Evolutionary conservation across 2,113 vertebrate genomes (phyloP).

Genomic region (Psilopogon haemacephalus): DNA sequence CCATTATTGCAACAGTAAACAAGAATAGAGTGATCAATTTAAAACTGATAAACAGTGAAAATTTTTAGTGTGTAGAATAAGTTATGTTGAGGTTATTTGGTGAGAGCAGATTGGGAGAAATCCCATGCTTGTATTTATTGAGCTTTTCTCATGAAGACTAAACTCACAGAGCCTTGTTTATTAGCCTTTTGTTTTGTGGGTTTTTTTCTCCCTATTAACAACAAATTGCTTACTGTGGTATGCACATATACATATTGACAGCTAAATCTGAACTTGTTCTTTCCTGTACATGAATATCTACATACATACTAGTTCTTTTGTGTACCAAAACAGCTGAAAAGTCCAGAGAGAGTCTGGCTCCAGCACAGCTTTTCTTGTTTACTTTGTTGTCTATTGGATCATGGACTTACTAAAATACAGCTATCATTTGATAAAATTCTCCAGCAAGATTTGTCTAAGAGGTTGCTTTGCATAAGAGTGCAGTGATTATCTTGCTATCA

Average conservation of each 20-base stretch:
- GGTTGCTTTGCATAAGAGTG: not conserved
- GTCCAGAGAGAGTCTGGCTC: not conserved
- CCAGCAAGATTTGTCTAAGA: not conserved
- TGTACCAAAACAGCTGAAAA: not conserved
- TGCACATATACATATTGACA: not conserved
- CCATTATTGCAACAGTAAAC: slow-evolving; percentile 2
- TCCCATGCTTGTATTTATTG: not conserved
- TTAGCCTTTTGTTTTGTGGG: not conserved
- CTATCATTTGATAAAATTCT: not conserved
- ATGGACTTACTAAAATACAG: not conserved
- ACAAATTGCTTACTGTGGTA: not conserved
- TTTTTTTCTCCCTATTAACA: not conserved
- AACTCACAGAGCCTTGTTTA: not conserved
- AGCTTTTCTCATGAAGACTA: slow-evolving; percentile 27
- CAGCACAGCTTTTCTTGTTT: not conserved
- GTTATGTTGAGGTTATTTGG: slow-evolving; percentile 1
- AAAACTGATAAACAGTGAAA: slow-evolving; percentile 28
- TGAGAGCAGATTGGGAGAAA: slow-evolving; percentile 2
- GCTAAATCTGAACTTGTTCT: not conserved
- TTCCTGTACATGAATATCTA: not conserved
- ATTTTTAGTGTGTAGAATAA: slow-evolving; percentile 5
- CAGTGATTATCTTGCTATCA: not conserved
- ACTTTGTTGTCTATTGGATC: not conserved
- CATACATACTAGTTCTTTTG: not conserved
- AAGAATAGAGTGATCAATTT: slow-evolving; percentile 41